Percentiles rank a stretch among this genome's conserved stretches.
These are phyloP conservation scores for Galendromus occidentalis DNA, from an alignment of 1,140 invertebrate species.

Conservation along the genomic window DNA sequence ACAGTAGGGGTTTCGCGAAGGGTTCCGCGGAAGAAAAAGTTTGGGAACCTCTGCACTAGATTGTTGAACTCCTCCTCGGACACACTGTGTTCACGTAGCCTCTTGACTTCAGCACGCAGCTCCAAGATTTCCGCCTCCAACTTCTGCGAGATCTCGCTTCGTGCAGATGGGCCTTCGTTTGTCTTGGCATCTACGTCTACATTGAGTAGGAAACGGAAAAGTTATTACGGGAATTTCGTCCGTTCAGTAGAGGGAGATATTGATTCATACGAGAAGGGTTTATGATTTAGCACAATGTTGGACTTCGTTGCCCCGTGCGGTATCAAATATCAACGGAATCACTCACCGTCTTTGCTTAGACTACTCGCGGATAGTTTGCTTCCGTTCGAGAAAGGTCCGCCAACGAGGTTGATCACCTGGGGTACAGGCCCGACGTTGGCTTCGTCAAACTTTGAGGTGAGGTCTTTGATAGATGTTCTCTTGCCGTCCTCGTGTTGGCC, in stretches of 20 bases:
- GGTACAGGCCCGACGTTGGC: neutral
- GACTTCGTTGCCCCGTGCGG: too few species aligned
- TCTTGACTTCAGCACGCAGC: neutral
- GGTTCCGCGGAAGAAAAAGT: too few species aligned
- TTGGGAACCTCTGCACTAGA: too few species aligned
- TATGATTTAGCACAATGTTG: too few species aligned
- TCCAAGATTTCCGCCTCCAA: constrained; percentile 9
- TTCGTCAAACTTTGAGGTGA: neutral
- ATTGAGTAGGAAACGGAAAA: neutral
- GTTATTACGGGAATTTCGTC: neutral
- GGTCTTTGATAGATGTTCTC: constrained; percentile 8
- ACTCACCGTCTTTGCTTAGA: too few species aligned
- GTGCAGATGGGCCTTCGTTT: neutral
- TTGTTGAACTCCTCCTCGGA: neutral
- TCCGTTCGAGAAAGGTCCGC: neutral
- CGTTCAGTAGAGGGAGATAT: too few species aligned
- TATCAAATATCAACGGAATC: too few species aligned
- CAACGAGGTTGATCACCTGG: constrained; percentile 4
- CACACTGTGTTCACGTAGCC: neutral
- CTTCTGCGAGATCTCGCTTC: neutral
- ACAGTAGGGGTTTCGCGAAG: too few species aligned
- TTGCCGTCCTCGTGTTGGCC: neutral
- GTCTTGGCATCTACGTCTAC: neutral
- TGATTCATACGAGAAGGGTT: too few species aligned
- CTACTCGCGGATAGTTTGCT: too few species aligned